These are phyloP conservation scores for Catharus bicknelli DNA, from an alignment of 2,113 vertebrate genomes.

Conservation along the genomic window DNA sequence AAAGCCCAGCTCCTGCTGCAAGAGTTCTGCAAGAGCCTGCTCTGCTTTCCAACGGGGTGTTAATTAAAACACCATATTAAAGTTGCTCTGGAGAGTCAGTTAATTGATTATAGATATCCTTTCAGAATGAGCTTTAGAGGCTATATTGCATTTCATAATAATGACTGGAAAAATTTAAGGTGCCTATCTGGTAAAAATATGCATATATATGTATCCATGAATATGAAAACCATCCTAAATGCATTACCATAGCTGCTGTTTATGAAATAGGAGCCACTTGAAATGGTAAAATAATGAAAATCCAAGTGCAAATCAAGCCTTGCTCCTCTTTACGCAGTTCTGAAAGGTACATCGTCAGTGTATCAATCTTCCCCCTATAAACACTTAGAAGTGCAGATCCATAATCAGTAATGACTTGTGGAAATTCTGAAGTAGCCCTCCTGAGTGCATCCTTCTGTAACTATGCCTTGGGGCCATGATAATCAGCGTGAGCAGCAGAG, in stretches of 20 bases:
- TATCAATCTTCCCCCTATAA: constrained; percentile 11
- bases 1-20: neutral
- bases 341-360: neutral
- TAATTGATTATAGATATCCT: constrained; percentile 43
- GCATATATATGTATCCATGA: neutral
- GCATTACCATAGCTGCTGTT: neutral
- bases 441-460: constrained; percentile 14
- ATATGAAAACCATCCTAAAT: neutral
- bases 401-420: constrained; percentile 47
- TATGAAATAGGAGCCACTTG: neutral
- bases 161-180: neutral
- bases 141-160: neutral
- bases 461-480: constrained; percentile 18
- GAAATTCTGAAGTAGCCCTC: constrained; percentile 48
- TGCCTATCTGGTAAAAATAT: neutral
- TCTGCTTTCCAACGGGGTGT: neutral
- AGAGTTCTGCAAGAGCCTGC: neutral
- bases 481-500: constrained; percentile 27
- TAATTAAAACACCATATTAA: constrained; percentile 31
- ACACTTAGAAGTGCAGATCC: constrained; percentile 31
- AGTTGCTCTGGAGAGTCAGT: neutral
- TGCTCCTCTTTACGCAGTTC: neutral
- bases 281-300: constrained; percentile 37
- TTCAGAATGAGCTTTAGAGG: neutral
- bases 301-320: neutral